Conservation (phyloP, 1,140 invertebrate species). For the Eupristina koningsbergeri region DNA sequence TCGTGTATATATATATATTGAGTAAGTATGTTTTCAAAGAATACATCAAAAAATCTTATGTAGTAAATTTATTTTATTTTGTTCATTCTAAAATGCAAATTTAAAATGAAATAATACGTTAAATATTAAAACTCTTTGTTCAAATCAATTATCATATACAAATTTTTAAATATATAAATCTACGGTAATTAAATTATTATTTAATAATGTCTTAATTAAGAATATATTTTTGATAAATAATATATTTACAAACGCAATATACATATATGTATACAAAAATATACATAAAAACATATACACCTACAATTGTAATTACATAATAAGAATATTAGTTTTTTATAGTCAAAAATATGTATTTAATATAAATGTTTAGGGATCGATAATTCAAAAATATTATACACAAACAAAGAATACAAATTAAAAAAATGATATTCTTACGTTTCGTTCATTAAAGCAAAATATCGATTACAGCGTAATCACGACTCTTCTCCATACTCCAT, state of each 20-base stretch:
- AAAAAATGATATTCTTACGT: neutral
- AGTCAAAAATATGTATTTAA: neutral
- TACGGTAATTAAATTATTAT: too few relatives aligned
- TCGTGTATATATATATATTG: neutral
- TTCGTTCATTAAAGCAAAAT: neutral
- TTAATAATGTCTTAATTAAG: too few relatives aligned
- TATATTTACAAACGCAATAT: neutral
- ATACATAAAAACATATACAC: too few relatives aligned
- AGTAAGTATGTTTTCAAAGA: neutral
- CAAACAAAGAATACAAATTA: neutral
- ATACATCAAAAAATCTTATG: too few relatives aligned
- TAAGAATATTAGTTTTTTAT: neutral
- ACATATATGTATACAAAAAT: too few relatives aligned
- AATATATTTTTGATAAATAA: too few relatives aligned
- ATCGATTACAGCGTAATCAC: constrained; percentile 28
- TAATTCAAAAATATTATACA: neutral
- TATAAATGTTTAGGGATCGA: neutral
- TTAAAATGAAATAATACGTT: neutral
- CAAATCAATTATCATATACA: neutral
- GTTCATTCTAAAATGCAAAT: neutral
- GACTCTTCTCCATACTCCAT: constrained; percentile 15
- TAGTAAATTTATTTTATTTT: neutral
- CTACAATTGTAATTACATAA: neutral
- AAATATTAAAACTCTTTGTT: neutral
- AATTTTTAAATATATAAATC: too few relatives aligned